Evolutionary conservation across 1,140 invertebrate genomes (phyloP).

Genomic region (Lepidostoma basale): DNA sequence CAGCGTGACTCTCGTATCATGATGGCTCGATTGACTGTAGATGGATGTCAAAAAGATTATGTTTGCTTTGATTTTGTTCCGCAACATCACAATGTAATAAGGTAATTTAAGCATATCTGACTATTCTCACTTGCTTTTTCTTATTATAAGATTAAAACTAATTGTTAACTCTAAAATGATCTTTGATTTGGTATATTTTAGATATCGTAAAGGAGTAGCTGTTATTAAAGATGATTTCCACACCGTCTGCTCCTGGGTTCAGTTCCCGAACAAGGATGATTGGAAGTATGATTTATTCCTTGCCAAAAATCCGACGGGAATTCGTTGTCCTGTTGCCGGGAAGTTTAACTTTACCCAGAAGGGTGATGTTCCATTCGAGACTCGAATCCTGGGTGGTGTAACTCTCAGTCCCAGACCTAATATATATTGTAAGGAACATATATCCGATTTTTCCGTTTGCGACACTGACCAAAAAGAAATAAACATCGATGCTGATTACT

Average conservation of each 20-base stretch:
- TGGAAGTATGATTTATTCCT: constrained; percentile 91
- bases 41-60: constrained; percentile 98
- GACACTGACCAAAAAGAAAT: constrained; percentile 93
- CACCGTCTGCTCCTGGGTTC: constrained; percentile 93
- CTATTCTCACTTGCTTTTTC: background rate
- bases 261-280: constrained; percentile 81
- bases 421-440: constrained; percentile 90
- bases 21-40: constrained; percentile 94
- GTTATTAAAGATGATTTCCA: constrained; percentile 89
- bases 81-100: constrained; percentile 93
- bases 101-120: constrained; percentile 48
- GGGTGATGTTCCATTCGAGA: constrained; percentile 88
- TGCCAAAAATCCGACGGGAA: constrained; percentile 88
- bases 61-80: constrained; percentile 96
- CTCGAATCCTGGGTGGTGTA: constrained; percentile 91
- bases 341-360: constrained; percentile 93
- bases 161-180: background rate
- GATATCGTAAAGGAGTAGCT: constrained; percentile 88
- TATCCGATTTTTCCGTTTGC: constrained; percentile 93
- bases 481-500: constrained; percentile 92
- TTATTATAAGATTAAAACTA: background rate
- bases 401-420: constrained; percentile 91
- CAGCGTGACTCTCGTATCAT: constrained; percentile 85
- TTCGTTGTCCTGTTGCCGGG: constrained; percentile 94
- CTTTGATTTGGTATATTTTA: constrained; percentile 41